Conservation (phyloP, 2,888 invertebrate species). For the Dryobota labecula region DNA sequence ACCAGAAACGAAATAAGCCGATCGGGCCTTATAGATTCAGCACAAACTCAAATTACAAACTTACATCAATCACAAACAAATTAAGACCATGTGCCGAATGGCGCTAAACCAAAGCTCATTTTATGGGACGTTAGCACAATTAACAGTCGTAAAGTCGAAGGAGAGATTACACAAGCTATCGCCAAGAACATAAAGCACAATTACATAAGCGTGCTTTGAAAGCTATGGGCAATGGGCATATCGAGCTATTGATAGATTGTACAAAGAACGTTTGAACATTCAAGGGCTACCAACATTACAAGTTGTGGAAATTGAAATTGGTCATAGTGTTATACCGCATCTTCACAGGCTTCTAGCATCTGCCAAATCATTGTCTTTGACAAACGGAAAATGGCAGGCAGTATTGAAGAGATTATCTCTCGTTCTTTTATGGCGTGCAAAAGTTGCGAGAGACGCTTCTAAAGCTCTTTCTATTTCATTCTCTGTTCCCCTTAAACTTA, state of each 20-base stretch:
- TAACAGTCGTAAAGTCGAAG: constrained; percentile 65
- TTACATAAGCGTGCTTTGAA: constrained; percentile 79
- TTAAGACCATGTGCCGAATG: constrained; percentile 39
- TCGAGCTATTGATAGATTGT: constrained; percentile 75
- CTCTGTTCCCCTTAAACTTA: not conserved
- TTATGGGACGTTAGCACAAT: constrained; percentile 69
- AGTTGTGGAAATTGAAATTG: not conserved
- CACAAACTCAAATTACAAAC: constrained; percentile 10
- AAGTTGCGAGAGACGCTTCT: not conserved
- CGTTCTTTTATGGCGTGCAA: not conserved
- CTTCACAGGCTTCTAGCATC: not conserved
- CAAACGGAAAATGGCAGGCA: not conserved
- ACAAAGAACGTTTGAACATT: constrained; percentile 69
- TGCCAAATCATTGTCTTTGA: constrained; percentile 2
- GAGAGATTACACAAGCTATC: constrained; percentile 75
- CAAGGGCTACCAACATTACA: constrained; percentile 53
- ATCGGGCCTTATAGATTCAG: constrained; percentile 4
- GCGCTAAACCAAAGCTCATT: constrained; percentile 50
- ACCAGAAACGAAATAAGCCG: not conserved
- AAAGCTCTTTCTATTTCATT: not conserved
- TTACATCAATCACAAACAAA: constrained; percentile 38
- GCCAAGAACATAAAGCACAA: constrained; percentile 75
- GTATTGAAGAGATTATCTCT: not conserved
- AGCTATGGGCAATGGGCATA: constrained; percentile 71
- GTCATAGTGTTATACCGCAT: not conserved